Conservation (phyloP, 2,797 vertebrate genomes). For the Remorina albescens region DNA sequence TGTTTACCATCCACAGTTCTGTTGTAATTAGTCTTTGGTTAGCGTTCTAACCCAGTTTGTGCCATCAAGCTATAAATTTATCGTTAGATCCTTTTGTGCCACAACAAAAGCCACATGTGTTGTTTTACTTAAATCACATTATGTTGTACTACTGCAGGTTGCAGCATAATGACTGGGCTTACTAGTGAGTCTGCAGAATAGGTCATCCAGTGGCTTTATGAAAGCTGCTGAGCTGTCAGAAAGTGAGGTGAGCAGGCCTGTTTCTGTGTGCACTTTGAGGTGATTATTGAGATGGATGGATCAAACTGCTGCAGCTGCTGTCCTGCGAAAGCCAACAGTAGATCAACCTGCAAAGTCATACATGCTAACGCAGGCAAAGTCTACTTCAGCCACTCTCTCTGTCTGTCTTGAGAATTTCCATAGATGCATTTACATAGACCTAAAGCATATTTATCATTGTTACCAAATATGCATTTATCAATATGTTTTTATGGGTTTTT, state of each 20-base stretch:
- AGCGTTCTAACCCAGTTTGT: conserved; percentile 6
- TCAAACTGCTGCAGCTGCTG: conserved; percentile 50
- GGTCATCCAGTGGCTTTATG: conserved; percentile 50
- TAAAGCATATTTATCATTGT: neutral
- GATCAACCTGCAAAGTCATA: conserved; percentile 48
- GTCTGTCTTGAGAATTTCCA: neutral
- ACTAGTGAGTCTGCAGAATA: conserved; percentile 62
- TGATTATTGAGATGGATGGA: conserved; percentile 67
- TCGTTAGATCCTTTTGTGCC: neutral
- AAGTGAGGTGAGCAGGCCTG: conserved; percentile 51
- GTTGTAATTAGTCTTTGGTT: conserved; percentile 10
- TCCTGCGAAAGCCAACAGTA: conserved; percentile 22
- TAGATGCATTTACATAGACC: neutral
- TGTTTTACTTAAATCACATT: conserved; percentile 45
- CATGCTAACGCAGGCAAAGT: conserved; percentile 4
- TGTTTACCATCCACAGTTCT: conserved; percentile 8
- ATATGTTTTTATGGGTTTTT: neutral
- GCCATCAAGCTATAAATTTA: conserved; percentile 17
- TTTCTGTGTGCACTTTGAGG: conserved; percentile 61
- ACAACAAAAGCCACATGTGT: conserved; percentile 9
- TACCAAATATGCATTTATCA: conserved; percentile 7
- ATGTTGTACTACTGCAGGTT: conserved; percentile 43
- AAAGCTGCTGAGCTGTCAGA: conserved; percentile 72
- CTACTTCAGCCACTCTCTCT: conserved; percentile 6
- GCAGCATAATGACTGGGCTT: conserved; percentile 48